Percentiles rank a stretch among this genome's conserved stretches.
Conservation (phyloP, 2,888 invertebrate species). For the Sepiola atlantica region DNA sequence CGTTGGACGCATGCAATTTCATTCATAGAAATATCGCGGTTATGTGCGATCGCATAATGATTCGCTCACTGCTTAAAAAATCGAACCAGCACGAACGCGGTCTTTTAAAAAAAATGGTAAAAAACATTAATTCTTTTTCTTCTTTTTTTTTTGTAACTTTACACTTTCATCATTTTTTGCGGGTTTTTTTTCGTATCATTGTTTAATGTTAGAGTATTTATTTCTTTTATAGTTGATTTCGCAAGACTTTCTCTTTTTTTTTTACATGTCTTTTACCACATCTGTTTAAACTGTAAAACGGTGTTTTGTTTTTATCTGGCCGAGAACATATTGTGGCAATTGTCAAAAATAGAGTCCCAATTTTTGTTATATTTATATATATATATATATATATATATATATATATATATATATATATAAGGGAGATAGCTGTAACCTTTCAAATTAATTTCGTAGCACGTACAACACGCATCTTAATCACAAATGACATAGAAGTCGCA, state of each 20-base stretch:
- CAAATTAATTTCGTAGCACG: no score
- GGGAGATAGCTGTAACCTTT: no score
- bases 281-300: no score
- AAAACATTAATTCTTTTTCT: background rate
- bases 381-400: background rate
- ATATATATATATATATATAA: background rate
- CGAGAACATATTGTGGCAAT: no score
- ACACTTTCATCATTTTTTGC: background rate
- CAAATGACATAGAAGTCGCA: no score
- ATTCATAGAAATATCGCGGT: conserved; percentile 32
- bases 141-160: background rate
- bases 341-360: no score
- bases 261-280: background rate
- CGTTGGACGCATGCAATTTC: background rate
- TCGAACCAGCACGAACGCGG: background rate
- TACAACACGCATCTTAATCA: no score
- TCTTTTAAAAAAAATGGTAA: background rate
- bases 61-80: background rate
- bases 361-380: background rate
- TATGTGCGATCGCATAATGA: conserved; percentile 9
- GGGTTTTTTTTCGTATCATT: no score
- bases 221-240: no score
- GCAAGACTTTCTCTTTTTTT: background rate
- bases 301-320: no score
- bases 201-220: no score